Conservation (phyloP, 2,113 vertebrate species). For the Microtus richardsoni region DNA sequence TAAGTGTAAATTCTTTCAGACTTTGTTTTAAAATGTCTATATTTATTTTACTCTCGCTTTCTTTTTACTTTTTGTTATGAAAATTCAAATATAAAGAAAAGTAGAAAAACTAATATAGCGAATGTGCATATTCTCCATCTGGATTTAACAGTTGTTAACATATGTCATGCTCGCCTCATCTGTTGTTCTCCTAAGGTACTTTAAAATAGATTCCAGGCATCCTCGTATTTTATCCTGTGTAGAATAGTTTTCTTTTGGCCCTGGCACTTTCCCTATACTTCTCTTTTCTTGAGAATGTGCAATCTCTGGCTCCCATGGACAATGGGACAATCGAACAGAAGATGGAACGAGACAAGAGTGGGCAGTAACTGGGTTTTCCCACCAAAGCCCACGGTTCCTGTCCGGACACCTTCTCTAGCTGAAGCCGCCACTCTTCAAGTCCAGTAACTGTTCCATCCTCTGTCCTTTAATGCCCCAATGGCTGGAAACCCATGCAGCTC, state of each 20-base stretch:
- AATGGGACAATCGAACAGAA: conserved; percentile 4
- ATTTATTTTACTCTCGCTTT: conserved; percentile 57
- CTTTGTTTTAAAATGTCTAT: conserved; percentile 59
- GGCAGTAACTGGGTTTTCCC: neutral
- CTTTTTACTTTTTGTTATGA: conserved; percentile 57
- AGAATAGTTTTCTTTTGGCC: conserved; percentile 17
- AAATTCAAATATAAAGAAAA: conserved; percentile 59
- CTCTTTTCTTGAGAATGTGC: conserved; percentile 26
- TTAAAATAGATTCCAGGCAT: conserved; percentile 44
- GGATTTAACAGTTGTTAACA: conserved; percentile 52
- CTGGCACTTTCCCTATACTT: neutral
- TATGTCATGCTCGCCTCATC: conserved; percentile 15
- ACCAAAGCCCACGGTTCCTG: neutral
- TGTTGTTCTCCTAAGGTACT: conserved; percentile 23
- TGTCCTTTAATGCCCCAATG: neutral
- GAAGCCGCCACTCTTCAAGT: neutral
- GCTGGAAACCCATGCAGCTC: neutral
- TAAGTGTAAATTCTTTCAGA: conserved; percentile 60
- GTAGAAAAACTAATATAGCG: conserved; percentile 33
- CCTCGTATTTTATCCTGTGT: neutral
- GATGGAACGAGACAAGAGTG: neutral
- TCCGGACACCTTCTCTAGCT: neutral
- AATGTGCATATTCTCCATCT: conserved; percentile 22
- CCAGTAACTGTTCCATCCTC: neutral
- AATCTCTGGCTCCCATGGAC: neutral